Conservation (phyloP, 2,888 invertebrate genomes). For the Lasius fuliginosus region DNA sequence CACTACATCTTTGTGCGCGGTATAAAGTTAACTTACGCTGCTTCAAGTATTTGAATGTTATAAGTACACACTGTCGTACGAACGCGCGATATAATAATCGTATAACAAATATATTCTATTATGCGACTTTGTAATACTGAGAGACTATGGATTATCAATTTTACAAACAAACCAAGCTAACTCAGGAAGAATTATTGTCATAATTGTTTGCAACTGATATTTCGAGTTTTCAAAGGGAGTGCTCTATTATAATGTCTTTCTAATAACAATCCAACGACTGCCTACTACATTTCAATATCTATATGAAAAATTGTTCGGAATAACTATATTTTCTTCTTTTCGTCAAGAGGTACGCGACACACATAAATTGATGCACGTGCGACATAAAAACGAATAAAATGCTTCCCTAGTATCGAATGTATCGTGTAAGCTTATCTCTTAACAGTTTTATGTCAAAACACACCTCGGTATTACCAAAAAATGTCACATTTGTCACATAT, state of each 20-base stretch:
- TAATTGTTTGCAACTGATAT: constrained; percentile 70
- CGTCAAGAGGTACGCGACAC: constrained; percentile 15
- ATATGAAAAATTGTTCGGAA: constrained; percentile 72
- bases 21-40: constrained; percentile 63
- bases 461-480: constrained; percentile 66
- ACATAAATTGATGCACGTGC: constrained; percentile 51
- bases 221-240: constrained; percentile 66
- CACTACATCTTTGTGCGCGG: constrained; percentile 70
- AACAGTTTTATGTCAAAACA: constrained; percentile 66
- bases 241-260: constrained; percentile 54
- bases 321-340: constrained; percentile 51
- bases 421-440: constrained; percentile 60
- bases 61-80: constrained; percentile 54
- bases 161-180: constrained; percentile 64
- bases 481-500: constrained; percentile 67
- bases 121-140: constrained; percentile 60
- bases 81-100: constrained; percentile 54
- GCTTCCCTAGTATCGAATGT: constrained; percentile 59
- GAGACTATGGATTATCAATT: constrained; percentile 60
- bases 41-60: constrained; percentile 69
- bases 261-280: constrained; percentile 65
- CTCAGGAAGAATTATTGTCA: constrained; percentile 79
- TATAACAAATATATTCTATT: constrained; percentile 48
- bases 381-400: constrained; percentile 66
- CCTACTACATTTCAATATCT: constrained; percentile 78